A percentile compares a stretch with the other conserved stretches of the same genome.
These are phyloP conservation scores for Axis porcinus DNA, from an alignment of 2,113 vertebrate species.

Conservation along the genomic window DNA sequence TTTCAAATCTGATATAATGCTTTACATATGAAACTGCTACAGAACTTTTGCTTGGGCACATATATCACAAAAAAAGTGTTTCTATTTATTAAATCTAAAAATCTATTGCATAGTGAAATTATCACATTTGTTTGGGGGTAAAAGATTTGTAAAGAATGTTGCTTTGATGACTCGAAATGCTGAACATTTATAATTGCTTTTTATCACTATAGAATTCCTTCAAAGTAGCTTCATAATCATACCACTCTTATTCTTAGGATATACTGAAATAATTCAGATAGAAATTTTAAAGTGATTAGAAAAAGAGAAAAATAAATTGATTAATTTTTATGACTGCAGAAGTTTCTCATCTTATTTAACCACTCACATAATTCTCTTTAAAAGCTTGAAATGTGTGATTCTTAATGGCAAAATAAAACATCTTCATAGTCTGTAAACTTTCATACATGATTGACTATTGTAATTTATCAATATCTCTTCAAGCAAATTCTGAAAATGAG, in stretches of 20 bases:
- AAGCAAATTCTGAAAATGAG: slow-evolving; percentile 67
- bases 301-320: slow-evolving; percentile 48
- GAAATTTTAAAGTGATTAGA: slow-evolving; percentile 60
- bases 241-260: slow-evolving; percentile 34
- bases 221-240: slow-evolving; percentile 45
- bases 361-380: slow-evolving; percentile 62
- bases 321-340: slow-evolving; percentile 56
- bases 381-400: slow-evolving; percentile 44
- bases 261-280: slow-evolving; percentile 64
- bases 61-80: background rate
- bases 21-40: slow-evolving; percentile 30
- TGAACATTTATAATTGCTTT: slow-evolving; percentile 29
- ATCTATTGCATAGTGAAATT: background rate
- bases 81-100: slow-evolving; percentile 14
- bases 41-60: background rate
- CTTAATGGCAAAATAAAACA: slow-evolving; percentile 74
- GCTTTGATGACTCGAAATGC: background rate
- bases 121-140: background rate
- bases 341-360: slow-evolving; percentile 64
- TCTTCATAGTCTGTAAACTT: slow-evolving; percentile 70
- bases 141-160: background rate
- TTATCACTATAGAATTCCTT: slow-evolving; percentile 32
- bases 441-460: slow-evolving; percentile 63
- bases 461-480: slow-evolving; percentile 69
- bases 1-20: background rate